Evolutionary conservation across 2,797 vertebrate genomes (phyloP), one percentile per base, ranked within the genome.

Genomic region (Anniella stebbinsi): DNA sequence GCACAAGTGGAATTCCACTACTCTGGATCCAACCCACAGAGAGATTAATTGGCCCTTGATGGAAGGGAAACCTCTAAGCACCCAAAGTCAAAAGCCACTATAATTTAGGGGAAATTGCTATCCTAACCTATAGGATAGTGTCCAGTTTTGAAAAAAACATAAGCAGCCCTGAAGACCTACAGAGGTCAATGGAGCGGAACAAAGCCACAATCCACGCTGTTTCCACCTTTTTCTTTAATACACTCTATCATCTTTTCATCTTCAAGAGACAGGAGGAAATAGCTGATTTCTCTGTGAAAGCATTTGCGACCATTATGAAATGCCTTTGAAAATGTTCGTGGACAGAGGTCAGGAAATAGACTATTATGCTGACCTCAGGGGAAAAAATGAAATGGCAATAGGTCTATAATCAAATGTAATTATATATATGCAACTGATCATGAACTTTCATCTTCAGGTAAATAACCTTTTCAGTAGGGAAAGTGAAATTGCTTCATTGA

Each of bases 391-490:
- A 97, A 97, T 96, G 96, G 96, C 96, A 95, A 96, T 96, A 95
- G 93, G 95, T 95, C 97, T 96, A 95, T 96, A 97, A 95, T 96
- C 92, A 94, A 93, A 96, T 97, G 94, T 96, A 94, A 95, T 96
- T 97, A 96, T 92, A 92, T 93, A 95, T 93, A 93, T 81, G 94
- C 97, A 96, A 97, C 96, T 97, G 96, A 96, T 95, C 96, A 91
- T 95, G 94, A 97, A 97, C 95, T 96, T 97, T 97, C 97, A 96
- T 97, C 95, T 96, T 96, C 95, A 96, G 89, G 93, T 97, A 96
- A 95, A 93, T 97, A 96, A 97, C 93, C 95, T 97, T 96, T 93
- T 94, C 94, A 95, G 94, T 89, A 94, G 92, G 95, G 96, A 97
- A 97, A 96, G 95, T 97, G 96, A 97, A 96, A 95, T 94, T 94